phyloP scores from a whole-genome alignment of 2,888 invertebrate genomes.

The Lypha dubia region DNA sequence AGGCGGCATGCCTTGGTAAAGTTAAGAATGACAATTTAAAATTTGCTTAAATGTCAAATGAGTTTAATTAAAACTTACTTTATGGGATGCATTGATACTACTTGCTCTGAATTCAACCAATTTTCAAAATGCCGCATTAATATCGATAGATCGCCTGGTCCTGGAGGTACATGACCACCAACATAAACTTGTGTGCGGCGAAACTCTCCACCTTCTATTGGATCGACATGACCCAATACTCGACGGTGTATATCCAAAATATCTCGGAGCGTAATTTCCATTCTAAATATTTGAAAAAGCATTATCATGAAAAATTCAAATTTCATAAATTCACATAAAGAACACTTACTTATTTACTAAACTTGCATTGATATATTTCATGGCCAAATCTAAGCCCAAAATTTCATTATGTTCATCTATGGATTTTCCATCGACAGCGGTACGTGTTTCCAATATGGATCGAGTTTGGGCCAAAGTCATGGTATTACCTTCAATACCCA shows the following conservation, averaged over 20 bases:
- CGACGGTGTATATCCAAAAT: constrained; percentile 96
- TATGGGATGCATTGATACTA: constrained; percentile 93
- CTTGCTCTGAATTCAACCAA: constrained; percentile 96
- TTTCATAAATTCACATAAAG: neutral
- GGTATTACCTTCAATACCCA: constrained; percentile 98
- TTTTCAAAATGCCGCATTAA: constrained; percentile 95
- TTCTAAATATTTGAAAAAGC: constrained; percentile 81
- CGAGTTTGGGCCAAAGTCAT: constrained; percentile 96
- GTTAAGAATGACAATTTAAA: neutral
- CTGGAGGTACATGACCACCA: constrained; percentile 96
- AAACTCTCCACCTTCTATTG: constrained; percentile 94
- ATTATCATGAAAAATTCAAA: neutral
- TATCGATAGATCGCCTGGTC: constrained; percentile 90
- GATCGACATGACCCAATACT: constrained; percentile 97
- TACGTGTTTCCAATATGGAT: constrained; percentile 94
- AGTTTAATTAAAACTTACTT: constrained; percentile 83
- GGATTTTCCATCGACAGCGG: constrained; percentile 94
- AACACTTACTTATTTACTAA: constrained; percentile 86
- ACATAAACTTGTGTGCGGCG: constrained; percentile 96
- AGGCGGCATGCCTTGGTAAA: constrained; percentile 91
- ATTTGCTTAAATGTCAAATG: neutral
- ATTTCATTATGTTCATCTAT: constrained; percentile 99
- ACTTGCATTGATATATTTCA: constrained; percentile 95
- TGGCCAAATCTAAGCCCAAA: constrained; percentile 95
- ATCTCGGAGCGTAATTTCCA: constrained; percentile 92